Conservation (phyloP, 2,797 vertebrate genomes). For the Martes flavigula region DNA sequence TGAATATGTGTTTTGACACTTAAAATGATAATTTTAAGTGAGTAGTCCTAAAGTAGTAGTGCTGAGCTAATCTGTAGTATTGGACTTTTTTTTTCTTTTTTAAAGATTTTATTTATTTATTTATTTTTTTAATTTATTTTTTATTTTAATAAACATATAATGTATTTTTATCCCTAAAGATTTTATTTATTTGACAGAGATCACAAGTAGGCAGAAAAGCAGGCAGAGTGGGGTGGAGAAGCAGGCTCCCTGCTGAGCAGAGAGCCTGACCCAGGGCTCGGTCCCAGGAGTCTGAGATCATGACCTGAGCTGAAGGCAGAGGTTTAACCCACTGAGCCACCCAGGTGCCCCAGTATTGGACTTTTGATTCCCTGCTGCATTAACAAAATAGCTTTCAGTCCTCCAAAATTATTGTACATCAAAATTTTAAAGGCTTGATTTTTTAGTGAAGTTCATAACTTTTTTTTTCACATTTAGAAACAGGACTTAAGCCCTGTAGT, state of each 20-base stretch:
- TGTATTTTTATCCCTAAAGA: no score
- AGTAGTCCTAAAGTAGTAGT: not conserved
- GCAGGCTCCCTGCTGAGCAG: no score
- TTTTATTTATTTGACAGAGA: no score
- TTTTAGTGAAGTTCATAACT: not conserved
- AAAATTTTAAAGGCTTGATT: slow-evolving; percentile 36
- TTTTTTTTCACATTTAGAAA: not conserved
- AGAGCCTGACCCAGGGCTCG: no score
- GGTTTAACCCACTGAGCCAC: no score
- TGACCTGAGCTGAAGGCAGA: no score
- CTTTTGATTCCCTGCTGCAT: not conserved
- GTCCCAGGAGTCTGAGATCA: no score
- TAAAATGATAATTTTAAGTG: slow-evolving; percentile 20
- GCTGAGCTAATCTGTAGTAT: not conserved
- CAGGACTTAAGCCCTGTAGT: not conserved
- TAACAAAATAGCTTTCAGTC: slow-evolving; percentile 35
- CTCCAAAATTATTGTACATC: not conserved
- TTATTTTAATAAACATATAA: no score
- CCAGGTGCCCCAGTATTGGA: not conserved
- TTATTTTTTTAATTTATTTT: no score
- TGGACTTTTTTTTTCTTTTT: not conserved
- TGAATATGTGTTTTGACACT: not conserved
- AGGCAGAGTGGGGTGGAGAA: no score
- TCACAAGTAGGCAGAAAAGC: no score
- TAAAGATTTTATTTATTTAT: no score